A percentile compares a stretch with the other conserved stretches of the same genome.
Conservation (phyloP, 1,140 invertebrate genomes). For the Sipha flava region DNA sequence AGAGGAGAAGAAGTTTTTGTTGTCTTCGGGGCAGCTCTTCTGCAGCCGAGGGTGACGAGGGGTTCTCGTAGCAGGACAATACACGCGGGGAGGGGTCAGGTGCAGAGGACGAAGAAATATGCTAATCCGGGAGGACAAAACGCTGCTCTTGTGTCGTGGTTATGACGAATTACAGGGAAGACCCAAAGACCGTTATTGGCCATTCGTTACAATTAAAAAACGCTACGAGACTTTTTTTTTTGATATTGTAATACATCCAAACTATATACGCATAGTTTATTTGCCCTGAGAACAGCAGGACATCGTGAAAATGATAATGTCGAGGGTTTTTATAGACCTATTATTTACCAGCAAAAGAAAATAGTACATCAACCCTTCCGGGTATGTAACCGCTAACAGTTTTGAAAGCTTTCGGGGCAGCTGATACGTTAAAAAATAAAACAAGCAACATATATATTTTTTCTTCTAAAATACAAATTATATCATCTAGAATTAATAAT, state of each 20-base stretch:
- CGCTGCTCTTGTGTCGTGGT: neutral
- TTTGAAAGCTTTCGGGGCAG: neutral
- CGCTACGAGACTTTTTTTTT: neutral
- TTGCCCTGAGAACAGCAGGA: constrained; percentile 26
- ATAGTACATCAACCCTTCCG: constrained; percentile 2
- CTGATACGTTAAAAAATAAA: neutral
- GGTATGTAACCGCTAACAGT: neutral
- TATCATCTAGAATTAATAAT: too few relatives aligned
- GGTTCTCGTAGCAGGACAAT: neutral
- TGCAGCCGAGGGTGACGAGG: constrained; percentile 17
- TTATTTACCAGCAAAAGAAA: constrained; percentile 24
- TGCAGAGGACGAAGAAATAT: neutral
- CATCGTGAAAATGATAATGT: constrained; percentile 22
- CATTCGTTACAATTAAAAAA: constrained; percentile 33
- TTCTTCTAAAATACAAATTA: neutral
- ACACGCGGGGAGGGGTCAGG: neutral
- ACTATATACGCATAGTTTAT: neutral
- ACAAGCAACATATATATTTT: neutral
- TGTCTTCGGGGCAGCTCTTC: neutral
- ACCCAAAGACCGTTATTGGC: constrained; percentile 27
- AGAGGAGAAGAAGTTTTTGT: neutral
- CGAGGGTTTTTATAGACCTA: constrained; percentile 17
- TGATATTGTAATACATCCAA: neutral
- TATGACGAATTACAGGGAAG: neutral
- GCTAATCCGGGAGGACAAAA: neutral